Conservation (phyloP, 2,113 vertebrate species). For the Silurus glanis region DNA sequence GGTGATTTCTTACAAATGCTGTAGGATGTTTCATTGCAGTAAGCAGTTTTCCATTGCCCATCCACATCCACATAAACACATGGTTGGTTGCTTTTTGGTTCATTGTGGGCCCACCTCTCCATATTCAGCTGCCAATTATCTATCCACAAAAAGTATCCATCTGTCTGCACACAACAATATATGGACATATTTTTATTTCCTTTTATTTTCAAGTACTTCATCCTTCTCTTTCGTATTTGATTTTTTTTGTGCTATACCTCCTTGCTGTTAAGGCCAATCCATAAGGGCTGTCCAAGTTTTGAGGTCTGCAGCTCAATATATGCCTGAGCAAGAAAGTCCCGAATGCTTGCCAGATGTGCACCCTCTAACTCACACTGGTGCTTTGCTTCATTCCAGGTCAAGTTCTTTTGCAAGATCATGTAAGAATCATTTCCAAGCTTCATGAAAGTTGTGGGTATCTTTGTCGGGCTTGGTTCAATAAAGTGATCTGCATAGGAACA, state of each 20-base stretch:
- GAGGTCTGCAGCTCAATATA: slow-evolving; percentile 76
- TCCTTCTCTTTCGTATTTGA: not conserved
- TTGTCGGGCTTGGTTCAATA: slow-evolving; percentile 55
- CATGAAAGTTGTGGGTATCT: slow-evolving; percentile 60
- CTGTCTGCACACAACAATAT: slow-evolving; percentile 71
- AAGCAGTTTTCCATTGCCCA: slow-evolving; percentile 81
- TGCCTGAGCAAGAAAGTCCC: slow-evolving; percentile 74
- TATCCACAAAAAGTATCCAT: slow-evolving; percentile 76
- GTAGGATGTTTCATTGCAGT: slow-evolving; percentile 79
- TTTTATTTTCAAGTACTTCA: not conserved
- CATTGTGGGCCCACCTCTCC: slow-evolving; percentile 76
- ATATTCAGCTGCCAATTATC: slow-evolving; percentile 83
- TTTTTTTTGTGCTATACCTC: slow-evolving; percentile 70
- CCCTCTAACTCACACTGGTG: slow-evolving; percentile 67
- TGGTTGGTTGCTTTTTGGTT: slow-evolving; percentile 76
- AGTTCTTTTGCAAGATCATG: slow-evolving; percentile 71
- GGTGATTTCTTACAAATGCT: slow-evolving; percentile 80
- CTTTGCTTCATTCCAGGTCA: slow-evolving; percentile 80
- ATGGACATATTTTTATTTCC: not conserved
- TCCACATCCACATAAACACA: slow-evolving; percentile 83
- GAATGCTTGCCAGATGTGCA: slow-evolving; percentile 77
- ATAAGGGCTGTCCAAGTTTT: slow-evolving; percentile 74
- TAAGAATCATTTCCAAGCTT: slow-evolving; percentile 78
- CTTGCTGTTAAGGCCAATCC: slow-evolving; percentile 89
- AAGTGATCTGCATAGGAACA: slow-evolving; percentile 68